phyloP scores from a whole-genome alignment of 2,113 vertebrate species.

The Apodemus sylvaticus region DNA sequence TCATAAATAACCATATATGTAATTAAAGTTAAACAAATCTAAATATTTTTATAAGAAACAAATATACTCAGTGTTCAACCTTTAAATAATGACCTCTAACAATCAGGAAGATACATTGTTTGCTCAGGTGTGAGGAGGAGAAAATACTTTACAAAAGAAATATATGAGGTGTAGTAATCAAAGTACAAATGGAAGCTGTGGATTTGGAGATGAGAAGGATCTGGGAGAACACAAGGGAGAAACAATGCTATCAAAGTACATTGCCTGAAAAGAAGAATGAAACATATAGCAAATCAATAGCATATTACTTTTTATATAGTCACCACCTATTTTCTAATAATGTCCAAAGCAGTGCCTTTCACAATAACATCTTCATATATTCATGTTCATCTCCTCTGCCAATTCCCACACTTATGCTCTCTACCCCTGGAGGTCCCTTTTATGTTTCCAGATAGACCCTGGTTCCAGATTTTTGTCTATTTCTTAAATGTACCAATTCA shows the following conservation, averaged over 20 bases:
- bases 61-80: not conserved
- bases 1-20: not conserved
- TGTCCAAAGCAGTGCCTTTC: not conserved
- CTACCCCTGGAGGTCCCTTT: not conserved
- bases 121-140: accelerated
- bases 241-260: not conserved
- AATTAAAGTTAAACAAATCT: not conserved
- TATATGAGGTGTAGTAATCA: not conserved
- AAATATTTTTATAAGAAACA: not conserved
- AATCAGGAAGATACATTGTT: not conserved
- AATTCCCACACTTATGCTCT: not conserved
- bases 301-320: not conserved
- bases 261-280: not conserved
- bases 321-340: not conserved
- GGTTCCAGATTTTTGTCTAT: not conserved
- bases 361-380: too few relatives aligned
- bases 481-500: not conserved
- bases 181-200: not conserved
- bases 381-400: not conserved
- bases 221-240: not conserved
- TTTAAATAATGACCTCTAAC: not conserved
- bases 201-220: not conserved
- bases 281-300: not conserved
- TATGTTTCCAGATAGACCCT: not conserved
- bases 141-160: not conserved